Evolutionary conservation across 2,888 invertebrate species (phyloP), one percentile per base, ranked within the genome.

Genomic region (Ptychoptera albimana): DNA sequence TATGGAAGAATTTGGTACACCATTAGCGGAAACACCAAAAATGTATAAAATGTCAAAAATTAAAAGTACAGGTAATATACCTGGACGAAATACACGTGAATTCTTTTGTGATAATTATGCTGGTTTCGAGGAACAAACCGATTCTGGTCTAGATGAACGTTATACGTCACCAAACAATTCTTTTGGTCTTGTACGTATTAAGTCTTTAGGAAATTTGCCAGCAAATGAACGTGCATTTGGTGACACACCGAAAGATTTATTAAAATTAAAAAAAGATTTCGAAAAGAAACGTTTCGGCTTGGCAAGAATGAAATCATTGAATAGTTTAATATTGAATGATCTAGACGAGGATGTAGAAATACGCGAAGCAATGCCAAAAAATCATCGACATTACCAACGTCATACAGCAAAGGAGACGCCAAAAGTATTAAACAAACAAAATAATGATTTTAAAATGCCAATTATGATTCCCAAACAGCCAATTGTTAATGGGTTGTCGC

Each of bases 171-270:
- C 64, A 3, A 29, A 42, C 13, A 37, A 42, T 37, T 16, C 16
- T 12, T 40, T 39, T 39, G 44, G 41, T n/a, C 13, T 38, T 9
- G 15, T 31, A 14, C 55, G 63, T 5, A 63, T 65, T 41, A 65
- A 65, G 47, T 65, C 65, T 1, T 58, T 65, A 58, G 64, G 64
- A 48, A 64, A 65, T 55, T 51, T 65, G 23, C 61, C 63, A 9
- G 30, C 45, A 31, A 32, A 42, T 35, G 48, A 48, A 37, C 46
- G 46, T 13, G 41, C 39, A 32, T 45, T 45, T 15, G 47, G 47
- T 16, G 43, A 47, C 32, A 50, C 48, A 9, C 48, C 48, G 23
- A 44, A 46, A 34, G 48, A 48, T 40, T 42, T 48, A 9, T 16
- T 46, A 9, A 44, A 44, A 37, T 32, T 48, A 31, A 46, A 44